Base-by-base conservation (phyloP, 2,113 vertebrate genomes). In the Heliornis fulica region DNA sequence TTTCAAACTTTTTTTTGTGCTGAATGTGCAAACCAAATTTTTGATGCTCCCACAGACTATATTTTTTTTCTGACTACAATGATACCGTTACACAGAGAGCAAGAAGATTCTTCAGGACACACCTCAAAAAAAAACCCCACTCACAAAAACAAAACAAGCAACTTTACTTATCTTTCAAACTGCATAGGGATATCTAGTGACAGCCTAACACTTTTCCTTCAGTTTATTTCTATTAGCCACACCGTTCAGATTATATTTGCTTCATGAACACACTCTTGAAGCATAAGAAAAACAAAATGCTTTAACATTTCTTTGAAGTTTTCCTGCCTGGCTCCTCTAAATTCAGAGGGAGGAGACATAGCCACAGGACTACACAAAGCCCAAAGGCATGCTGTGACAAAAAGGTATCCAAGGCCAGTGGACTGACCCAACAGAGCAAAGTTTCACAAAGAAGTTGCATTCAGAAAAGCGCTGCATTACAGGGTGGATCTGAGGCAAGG, bases 261-360 rank as follows among this genome's bases (percentile, higher is more conserved):
- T 77, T 94, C 85, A 90, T 1, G 20, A 89, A 90, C 19, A 1
- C 25, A 34, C 23, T 87, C 71, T 79, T 64, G 64, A 93, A 86
- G 91, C 29, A 23, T 14, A 80, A 94, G 71, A 69, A 94, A 87
- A 91, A 40, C 87, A 92, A 90, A 92, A 94, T 45, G 77, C 83
- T 92, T 86, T 40, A 89, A 92, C 56, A 13, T 65, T 84, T 86
- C 96, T 97, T 96, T 97, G 96, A 97, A 96, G 95, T 96, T 92
- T 90, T 87, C 86, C 92, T 92, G 83, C 72, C 48, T 2, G 1
- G 34, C 89, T 90, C 76, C 72, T 90, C 96, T 95, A 94, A 97
- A 96, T 97, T 96, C 93, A 87, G 86, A 93, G 90, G 92, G 94
- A 94, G 94, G 92, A 95, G 94, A 96, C 85, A 88, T 90, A 95